Conservation (phyloP, 1,140 invertebrate species). For the Drosophila seguyi region DNA sequence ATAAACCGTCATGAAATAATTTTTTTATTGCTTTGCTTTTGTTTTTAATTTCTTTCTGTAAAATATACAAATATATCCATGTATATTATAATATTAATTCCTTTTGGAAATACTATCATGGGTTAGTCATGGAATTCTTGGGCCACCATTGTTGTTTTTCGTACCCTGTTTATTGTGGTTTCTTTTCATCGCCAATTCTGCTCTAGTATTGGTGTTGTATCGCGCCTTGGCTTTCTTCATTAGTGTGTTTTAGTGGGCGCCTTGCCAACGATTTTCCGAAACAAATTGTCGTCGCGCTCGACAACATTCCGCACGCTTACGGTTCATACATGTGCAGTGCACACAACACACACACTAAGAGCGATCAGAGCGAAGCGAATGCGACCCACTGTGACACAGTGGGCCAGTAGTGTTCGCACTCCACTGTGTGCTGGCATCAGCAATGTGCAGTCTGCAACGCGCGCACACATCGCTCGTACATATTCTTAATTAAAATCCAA, state of each 20-base stretch:
- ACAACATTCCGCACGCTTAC: constrained; percentile 84
- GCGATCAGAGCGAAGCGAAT: background rate
- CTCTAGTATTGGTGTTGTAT: constrained; percentile 37
- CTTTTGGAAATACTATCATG: constrained; percentile 4
- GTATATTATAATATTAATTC: background rate
- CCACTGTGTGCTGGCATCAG: constrained; percentile 47
- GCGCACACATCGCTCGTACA: constrained; percentile 47
- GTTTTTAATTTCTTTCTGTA: background rate
- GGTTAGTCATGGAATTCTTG: constrained; percentile 63
- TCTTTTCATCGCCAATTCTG: constrained; percentile 26
- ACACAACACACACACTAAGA: background rate
- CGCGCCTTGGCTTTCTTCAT: constrained; percentile 58
- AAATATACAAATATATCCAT: constrained; percentile 1
- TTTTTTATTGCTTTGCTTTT: background rate
- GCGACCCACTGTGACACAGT: constrained; percentile 68
- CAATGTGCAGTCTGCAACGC: constrained; percentile 28
- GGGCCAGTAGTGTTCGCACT: constrained; percentile 45
- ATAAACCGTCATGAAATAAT: no score
- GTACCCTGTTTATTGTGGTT: constrained; percentile 46
- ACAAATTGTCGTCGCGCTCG: constrained; percentile 85
- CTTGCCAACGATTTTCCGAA: constrained; percentile 84
- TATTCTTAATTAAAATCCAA: constrained; percentile 77
- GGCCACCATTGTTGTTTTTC: constrained; percentile 24
- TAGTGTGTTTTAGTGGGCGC: constrained; percentile 81
- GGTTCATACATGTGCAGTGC: constrained; percentile 41